Base-by-base conservation (phyloP, 2,113 vertebrate species). In the Hemichromis elongatus region DNA sequence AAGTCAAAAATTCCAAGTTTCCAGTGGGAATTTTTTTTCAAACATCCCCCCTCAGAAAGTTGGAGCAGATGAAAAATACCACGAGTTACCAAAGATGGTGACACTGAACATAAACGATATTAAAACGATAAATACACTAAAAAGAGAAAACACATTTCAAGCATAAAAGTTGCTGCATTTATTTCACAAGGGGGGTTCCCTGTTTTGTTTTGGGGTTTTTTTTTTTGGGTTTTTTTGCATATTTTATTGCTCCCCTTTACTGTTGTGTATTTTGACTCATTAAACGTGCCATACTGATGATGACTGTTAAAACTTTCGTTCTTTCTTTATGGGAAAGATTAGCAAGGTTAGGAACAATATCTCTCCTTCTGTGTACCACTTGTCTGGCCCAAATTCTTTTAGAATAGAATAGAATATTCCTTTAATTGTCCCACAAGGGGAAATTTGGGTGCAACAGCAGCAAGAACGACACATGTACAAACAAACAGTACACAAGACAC, bases 151-250 rank as follows among this genome's bases (percentile, higher is more conserved):
- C n/a, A n/a, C 91, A 93, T 92, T 73, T 87, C 91, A 91, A 94
- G 86, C 93, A 91, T 89, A 95, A 95, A 94, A 96, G 90, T 92
- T 94, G 94, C 95, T 95, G 92, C 93, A 89, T 95, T 96, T 92
- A 87, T 95, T 96, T 96, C 94, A 90, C 93, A 94, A 95, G n/a
- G 89, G 82, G 85, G 90, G 89, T 91, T 90, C 88, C 92, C 86
- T 88, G 85, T n/a, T n/a, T n/a, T n/a, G n/a, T n/a, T n/a, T n/a
- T 14, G n/a, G 28, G 18, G 4, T 11, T 40, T 4, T 4, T 3
- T 11, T 10, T 9, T 3, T 9, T 9, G n/a, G 3, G 1, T 13
- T 19, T 91, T 91, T 55, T 93, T 92, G 59, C 83, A 86, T 90
- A 83, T 91, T 92, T 91, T 90, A 85, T 88, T 88, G 75, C 59